phyloP scores from a whole-genome alignment of 2,888 invertebrate species.

The Amphipoea oculea region DNA sequence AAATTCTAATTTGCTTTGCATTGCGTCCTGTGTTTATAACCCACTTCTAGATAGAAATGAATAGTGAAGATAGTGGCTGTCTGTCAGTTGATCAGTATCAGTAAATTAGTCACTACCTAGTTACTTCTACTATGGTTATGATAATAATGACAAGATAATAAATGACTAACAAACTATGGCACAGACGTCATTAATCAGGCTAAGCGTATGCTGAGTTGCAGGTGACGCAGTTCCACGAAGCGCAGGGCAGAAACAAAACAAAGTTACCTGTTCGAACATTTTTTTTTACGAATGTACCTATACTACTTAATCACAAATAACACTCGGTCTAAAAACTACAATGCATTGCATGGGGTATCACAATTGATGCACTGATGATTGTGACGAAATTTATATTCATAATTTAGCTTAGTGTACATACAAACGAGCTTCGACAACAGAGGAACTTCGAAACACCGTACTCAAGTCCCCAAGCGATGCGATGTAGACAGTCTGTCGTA shows the following conservation, averaged over 20 bases:
- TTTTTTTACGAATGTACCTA: not conserved
- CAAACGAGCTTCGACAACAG: too few species aligned
- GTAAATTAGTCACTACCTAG: conserved; percentile 8
- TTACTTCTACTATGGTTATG: not conserved
- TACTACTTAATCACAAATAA: too few species aligned
- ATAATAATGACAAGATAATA: conserved; percentile 11
- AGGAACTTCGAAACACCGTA: too few species aligned
- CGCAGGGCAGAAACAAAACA: not conserved
- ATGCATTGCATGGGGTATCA: too few species aligned
- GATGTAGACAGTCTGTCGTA: too few species aligned
- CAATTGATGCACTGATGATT: too few species aligned
- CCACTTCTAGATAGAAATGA: not conserved
- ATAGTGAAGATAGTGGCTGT: not conserved
- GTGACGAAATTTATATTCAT: too few species aligned
- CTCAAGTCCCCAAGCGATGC: too few species aligned
- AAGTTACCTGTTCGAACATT: not conserved
- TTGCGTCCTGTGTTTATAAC: not conserved
- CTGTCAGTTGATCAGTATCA: not conserved
- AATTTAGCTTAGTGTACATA: too few species aligned
- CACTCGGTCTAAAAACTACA: too few species aligned
- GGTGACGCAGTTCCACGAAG: not conserved
- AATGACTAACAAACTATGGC: conserved; percentile 18
- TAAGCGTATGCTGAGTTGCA: too few species aligned
- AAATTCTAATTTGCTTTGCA: not conserved
- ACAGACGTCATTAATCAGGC: not conserved